Base-by-base conservation (phyloP, 2,888 invertebrate genomes). In the Anorthoa munda region DNA sequence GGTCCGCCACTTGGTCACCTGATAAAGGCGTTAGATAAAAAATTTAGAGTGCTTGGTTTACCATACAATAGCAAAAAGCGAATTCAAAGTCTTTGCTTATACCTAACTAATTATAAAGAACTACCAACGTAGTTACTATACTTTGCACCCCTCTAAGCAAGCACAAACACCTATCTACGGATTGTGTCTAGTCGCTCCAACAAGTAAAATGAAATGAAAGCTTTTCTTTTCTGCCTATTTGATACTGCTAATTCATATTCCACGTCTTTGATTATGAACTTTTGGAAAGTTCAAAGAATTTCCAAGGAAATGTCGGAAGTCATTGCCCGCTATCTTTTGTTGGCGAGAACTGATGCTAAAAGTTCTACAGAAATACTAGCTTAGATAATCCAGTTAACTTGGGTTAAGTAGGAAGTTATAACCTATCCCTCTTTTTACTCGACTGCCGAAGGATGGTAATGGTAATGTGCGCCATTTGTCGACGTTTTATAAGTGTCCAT, bases 251-350 rank as follows among this genome's bases (percentile, higher is more conserved):
- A 56, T 75, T 61, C 17, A 39, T 51, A 58, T 39, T 70, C 61
- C 48, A 61, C 56, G 50, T 70, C n/a, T 51, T 70, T 31, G 53
- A 61, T 46, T 73, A 56, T n/a, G n/a, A 78, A 78, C 31, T 78
- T 70, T 76, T 17, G 15, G 50, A 26, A 71, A 51, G 61, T 75
- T 76, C 46, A 58, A 39, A 39, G 69, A 58, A 71, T 70, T 51
- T 26, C 31, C 11, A 61, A 17, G 45, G 11, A 58, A 63, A 70
- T 60, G n/a, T 69, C 5, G 17, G 61, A 61, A 51, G 53, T 65
- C 23, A 31, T 31, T 59, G 31, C 12, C 13, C 15, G 51, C 21
- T 76, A 46, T 15, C 4, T 73, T 46, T 50, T 56, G 48, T 45
- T 45, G 18, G 26, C 18, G 2, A 21, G 13, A n/a, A 18, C 9